Conservation (phyloP, 2,797 vertebrate species). For the Tangara arthus region DNA sequence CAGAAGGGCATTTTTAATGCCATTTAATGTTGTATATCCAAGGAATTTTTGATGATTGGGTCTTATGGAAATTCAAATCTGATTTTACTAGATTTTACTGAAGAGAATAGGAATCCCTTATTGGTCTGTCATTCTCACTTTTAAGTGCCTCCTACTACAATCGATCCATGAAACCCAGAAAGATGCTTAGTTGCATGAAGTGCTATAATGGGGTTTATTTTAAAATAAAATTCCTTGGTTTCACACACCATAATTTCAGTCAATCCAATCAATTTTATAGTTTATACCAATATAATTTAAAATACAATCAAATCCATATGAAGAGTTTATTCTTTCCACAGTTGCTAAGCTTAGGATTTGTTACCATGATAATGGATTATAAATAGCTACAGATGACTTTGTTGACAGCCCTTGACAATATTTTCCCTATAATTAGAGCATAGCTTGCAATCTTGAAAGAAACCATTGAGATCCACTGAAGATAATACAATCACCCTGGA, state of each 20-base stretch:
- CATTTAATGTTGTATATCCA: background rate
- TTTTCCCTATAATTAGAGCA: background rate
- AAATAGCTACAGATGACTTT: background rate
- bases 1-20: background rate
- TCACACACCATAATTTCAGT: background rate
- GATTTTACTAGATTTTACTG: background rate
- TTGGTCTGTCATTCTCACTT: slow-evolving; percentile 15
- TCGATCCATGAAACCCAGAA: background rate
- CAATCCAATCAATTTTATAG: background rate
- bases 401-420: background rate
- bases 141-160: background rate
- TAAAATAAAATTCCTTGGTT: background rate
- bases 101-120: background rate
- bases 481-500: background rate
- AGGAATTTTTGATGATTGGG: background rate
- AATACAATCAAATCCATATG: background rate
- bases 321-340: slow-evolving; percentile 12
- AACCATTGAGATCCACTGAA: background rate
- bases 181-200: background rate
- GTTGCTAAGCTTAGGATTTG: slow-evolving; percentile 13
- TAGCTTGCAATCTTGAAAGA: background rate
- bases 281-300: background rate
- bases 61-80: slow-evolving; percentile 28
- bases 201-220: background rate
- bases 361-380: slow-evolving; percentile 24